phyloP scores from a whole-genome alignment of 2,113 vertebrate species.

The Aythya baeri region DNA sequence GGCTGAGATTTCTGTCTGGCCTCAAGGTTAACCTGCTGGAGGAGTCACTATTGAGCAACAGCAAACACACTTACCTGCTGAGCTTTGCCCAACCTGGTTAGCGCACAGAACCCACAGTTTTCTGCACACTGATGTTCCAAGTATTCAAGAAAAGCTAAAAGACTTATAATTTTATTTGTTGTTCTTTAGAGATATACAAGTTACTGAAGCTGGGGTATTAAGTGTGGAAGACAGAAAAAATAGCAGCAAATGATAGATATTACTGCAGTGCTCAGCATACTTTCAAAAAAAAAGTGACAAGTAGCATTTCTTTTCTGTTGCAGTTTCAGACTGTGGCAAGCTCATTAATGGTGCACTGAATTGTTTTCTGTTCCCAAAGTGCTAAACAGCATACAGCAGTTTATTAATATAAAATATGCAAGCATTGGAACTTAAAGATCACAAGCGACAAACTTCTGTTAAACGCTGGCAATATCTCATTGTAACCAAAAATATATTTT shows the following conservation, averaged over 20 bases:
- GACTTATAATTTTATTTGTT: neutral
- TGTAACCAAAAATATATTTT: neutral
- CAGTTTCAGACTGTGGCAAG: neutral
- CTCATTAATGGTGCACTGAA: neutral
- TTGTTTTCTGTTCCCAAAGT: neutral
- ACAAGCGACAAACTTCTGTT: constrained; percentile 11
- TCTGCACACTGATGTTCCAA: neutral
- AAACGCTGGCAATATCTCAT: neutral
- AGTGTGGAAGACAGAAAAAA: neutral
- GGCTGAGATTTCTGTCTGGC: neutral
- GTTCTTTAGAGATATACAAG: neutral
- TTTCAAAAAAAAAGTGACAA: neutral
- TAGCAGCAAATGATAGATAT: neutral
- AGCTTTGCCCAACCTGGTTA: neutral
- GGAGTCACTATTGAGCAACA: neutral
- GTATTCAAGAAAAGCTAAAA: neutral
- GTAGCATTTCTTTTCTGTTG: neutral
- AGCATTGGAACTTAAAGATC: neutral
- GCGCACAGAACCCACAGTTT: neutral
- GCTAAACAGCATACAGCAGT: neutral
- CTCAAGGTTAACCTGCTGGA: neutral
- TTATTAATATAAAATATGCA: neutral
- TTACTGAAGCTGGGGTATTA: neutral
- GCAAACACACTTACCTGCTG: neutral
- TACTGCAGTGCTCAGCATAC: neutral